Percentiles rank a stretch among this genome's conserved stretches.
Evolutionary conservation across 1,140 invertebrate species (phyloP).

Genomic region (Drosophila melanica): DNA sequence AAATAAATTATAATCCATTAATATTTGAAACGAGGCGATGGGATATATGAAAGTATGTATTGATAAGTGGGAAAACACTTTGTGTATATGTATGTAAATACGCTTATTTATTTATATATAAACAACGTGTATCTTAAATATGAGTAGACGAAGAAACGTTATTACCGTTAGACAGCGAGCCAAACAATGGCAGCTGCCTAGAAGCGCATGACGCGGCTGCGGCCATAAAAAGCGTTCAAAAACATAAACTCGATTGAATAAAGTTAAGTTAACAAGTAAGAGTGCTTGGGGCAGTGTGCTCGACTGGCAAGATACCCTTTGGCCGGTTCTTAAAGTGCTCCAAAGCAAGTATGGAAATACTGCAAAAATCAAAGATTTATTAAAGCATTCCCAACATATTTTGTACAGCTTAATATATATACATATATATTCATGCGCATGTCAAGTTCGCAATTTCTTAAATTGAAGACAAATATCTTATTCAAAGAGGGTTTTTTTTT

Average conservation of each 20-base stretch:
- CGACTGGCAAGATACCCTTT: neutral
- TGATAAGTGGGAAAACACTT: neutral
- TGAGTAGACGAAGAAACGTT: slow-evolving; percentile 13
- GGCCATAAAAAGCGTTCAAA: slow-evolving; percentile 54
- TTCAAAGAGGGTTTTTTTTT: no score
- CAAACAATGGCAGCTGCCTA: slow-evolving; percentile 19
- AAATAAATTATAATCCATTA: neutral
- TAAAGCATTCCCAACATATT: no score
- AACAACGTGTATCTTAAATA: slow-evolving; percentile 3
- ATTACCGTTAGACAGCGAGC: slow-evolving; percentile 21
- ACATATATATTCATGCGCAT: no score
- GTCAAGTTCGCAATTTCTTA: no score
- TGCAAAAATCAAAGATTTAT: no score
- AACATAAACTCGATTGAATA: slow-evolving; percentile 71
- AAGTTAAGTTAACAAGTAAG: slow-evolving; percentile 43
- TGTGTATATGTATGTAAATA: neutral
- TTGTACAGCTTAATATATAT: no score
- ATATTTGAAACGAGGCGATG: neutral
- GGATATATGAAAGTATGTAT: neutral
- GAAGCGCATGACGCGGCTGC: slow-evolving; percentile 52
- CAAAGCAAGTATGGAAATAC: no score
- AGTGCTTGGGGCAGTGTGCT: neutral
- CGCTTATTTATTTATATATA: neutral
- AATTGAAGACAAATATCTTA: no score
- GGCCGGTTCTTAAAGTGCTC: neutral